These are phyloP conservation scores for Porites lutea DNA, from an alignment of 64 coral and sea anemone species.

Conservation along the genomic window DNA sequence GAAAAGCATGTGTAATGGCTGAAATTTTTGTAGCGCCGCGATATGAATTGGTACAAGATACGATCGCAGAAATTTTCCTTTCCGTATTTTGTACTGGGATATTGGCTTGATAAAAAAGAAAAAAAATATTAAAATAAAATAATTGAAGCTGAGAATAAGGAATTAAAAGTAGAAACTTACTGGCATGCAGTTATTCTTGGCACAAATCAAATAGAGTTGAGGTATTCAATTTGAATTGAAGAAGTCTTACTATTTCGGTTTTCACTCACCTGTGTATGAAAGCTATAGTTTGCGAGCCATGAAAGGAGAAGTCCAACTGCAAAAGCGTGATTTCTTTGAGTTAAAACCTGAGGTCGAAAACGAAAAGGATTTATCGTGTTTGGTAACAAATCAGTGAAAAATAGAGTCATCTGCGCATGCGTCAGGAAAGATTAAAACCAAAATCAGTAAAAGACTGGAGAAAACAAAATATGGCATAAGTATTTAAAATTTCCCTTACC, in stretches of 20 bases:
- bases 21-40: not conserved
- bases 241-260: not conserved
- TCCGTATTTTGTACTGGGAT: not conserved
- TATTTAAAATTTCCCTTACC: not conserved
- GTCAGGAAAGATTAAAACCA: not conserved
- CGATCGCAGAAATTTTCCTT: not conserved
- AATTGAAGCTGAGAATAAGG: not conserved
- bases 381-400: not conserved
- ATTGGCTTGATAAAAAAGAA: not conserved
- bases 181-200: not conserved
- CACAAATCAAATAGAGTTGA: not conserved
- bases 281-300: not conserved
- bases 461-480: not conserved
- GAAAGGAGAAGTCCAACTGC: not conserved
- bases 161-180: not conserved
- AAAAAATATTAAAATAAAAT: too few relatives aligned
- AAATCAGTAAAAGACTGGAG: not conserved
- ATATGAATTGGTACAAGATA: not conserved
- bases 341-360: not conserved
- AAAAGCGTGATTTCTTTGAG: not conserved
- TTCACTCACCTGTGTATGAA: not conserved
- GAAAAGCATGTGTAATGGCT: not conserved
- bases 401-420: not conserved
- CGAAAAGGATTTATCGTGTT: not conserved
- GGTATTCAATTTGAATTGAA: not conserved